Base-by-base conservation (phyloP, 2,888 invertebrate genomes). In the Xestia sexstrigata region DNA sequence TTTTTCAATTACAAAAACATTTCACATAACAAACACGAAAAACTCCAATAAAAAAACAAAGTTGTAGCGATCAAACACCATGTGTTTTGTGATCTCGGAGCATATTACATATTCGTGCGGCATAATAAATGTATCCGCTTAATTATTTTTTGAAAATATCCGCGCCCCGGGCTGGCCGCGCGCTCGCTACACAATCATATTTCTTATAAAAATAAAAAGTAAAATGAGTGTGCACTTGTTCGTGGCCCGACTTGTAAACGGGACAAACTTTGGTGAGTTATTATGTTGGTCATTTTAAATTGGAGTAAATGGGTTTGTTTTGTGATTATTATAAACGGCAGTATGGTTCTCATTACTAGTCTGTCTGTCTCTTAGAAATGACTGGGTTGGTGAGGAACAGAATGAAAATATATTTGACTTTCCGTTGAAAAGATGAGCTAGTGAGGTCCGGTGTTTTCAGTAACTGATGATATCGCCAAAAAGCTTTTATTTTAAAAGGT, bases 91-190 rank as follows among this genome's bases (percentile, higher is more conserved):
- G 91, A 93, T 93, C 93, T 91, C 88, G 76, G 82, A 87, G 84
- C 92, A 87, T 93, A 95, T 95, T 94, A 95, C 92, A 93, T 94
- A 95, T 95, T 95, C 95, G 91, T 91, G 89, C 84, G 73, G 89
- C 91, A 95, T 96, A 96, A 96, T 94, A 95, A 96, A 96, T 96
- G 96, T 95, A 95, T 96, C 96, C 96, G 95, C 92, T 96, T 96
- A 96, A 96, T 96, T 95, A 96, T 96, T 96, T 96, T 96, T 96
- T 94, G 95, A 96, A 95, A 94, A 95, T 96, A 95, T 95, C 95
- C 95, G 95, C 93, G 96, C 96, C 96, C 91, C 89, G 87, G 95
- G 95, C 94, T 77, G 89, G 87, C 89, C 83, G 82, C 84, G 77
- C 83, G 87, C 83, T 74, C 81, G 81, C 82, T 68, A 78, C 83